Conservation (phyloP, 2,797 vertebrate genomes). For the Melanotaenia boesemani region DNA sequence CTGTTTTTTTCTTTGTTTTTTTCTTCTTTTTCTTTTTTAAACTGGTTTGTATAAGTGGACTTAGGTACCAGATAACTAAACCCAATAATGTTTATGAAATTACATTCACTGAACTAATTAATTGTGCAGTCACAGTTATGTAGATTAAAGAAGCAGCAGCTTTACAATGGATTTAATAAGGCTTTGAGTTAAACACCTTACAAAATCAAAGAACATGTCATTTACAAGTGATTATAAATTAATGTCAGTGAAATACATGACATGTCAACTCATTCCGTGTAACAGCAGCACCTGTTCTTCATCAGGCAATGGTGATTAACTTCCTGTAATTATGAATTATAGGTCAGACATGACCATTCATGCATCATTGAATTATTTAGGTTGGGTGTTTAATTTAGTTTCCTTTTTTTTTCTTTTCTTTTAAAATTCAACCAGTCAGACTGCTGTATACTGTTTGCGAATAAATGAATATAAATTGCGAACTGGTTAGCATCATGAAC, state of each 20-base stretch:
- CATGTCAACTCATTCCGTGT: constrained; percentile 34
- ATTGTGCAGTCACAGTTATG: constrained; percentile 2
- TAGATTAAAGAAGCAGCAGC: background rate
- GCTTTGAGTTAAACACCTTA: background rate
- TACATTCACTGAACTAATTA: background rate
- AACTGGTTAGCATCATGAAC: constrained; percentile 4
- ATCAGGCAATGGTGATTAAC: constrained; percentile 54
- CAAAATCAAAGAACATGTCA: constrained; percentile 21
- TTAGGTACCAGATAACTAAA: background rate
- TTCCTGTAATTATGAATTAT: constrained; percentile 59
- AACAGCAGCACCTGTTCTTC: constrained; percentile 25
- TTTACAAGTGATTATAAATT: constrained; percentile 30
- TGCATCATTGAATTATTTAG: constrained; percentile 44
- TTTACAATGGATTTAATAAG: constrained; percentile 10
- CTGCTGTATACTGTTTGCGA: constrained; percentile 7
- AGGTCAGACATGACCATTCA: constrained; percentile 69
- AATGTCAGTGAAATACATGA: constrained; percentile 17
- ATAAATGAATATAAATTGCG: constrained; percentile 1
- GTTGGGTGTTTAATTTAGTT: background rate
- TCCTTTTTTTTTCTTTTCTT: constrained; percentile 7
- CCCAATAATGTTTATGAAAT: background rate
- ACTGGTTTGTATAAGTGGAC: too few species aligned
- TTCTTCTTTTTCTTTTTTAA: too few species aligned
- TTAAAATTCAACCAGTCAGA: background rate
- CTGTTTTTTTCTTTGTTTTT: too few species aligned